Conservation (phyloP, 2,113 vertebrate genomes). For the Origma solitaria region DNA sequence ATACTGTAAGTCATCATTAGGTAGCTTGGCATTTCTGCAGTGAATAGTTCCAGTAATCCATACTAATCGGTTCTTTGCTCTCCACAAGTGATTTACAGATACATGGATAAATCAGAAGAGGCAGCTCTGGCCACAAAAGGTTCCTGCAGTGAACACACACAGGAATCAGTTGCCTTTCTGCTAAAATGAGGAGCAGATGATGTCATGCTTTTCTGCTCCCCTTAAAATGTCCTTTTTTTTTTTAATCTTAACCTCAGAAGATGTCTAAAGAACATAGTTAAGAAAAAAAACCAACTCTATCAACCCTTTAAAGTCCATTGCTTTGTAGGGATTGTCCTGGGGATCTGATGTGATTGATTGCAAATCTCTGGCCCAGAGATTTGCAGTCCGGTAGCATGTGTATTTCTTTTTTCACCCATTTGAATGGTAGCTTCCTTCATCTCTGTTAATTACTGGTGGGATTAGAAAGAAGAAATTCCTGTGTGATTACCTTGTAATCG, state of each 20-base stretch:
- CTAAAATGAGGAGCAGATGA: constrained; percentile 37
- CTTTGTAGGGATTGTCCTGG: not conserved
- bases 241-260: not conserved
- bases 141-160: constrained; percentile 25
- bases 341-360: not conserved
- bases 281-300: not conserved
- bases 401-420: not conserved
- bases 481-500: not conserved
- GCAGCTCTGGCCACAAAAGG: constrained; percentile 41
- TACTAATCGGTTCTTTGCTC: constrained; percentile 51
- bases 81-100: constrained; percentile 57
- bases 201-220: not conserved
- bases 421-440: not conserved
- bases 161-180: constrained; percentile 19
- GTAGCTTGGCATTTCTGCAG: constrained; percentile 50
- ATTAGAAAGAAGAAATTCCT: not conserved
- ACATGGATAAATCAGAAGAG: constrained; percentile 47
- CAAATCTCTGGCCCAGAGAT: not conserved
- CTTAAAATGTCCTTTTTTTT: not conserved
- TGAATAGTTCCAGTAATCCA: constrained; percentile 61
- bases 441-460: not conserved
- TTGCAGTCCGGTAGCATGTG: not conserved
- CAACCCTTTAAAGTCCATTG: not conserved
- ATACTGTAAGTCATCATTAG: constrained; percentile 49
- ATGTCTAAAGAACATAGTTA: not conserved